phyloP scores from a whole-genome alignment of 2,797 vertebrate genomes.

The Hypotaenidia okinawae region DNA sequence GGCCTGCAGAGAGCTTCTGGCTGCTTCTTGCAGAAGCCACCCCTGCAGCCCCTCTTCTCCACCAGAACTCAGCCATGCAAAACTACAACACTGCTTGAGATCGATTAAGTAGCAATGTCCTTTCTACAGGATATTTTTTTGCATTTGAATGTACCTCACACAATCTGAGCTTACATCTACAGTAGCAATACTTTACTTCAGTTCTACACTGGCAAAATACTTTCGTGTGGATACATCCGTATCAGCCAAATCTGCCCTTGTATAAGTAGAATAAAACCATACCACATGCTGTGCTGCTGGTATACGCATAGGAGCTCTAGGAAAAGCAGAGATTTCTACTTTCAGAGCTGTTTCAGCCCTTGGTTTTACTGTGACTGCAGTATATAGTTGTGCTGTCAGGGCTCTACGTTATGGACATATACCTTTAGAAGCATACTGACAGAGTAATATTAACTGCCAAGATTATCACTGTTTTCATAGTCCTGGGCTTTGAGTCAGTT shows the following conservation, averaged over 20 bases:
- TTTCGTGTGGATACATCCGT: not conserved
- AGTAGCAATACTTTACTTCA: not conserved
- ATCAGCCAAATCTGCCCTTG: not conserved
- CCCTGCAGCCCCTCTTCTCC: too few species aligned
- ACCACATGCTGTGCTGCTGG: not conserved
- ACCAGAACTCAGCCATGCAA: too few species aligned
- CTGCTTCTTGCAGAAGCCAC: too few species aligned
- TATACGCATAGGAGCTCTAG: not conserved
- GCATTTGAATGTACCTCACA: not conserved
- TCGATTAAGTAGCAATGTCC: not conserved
- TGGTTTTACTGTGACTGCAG: not conserved
- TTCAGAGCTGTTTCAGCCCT: not conserved
- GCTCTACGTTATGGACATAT: not conserved
- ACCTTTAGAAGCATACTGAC: not conserved
- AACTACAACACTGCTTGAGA: not conserved
- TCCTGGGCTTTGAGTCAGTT: not conserved
- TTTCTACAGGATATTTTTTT: not conserved
- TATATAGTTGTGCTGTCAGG: not conserved
- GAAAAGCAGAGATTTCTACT: not conserved
- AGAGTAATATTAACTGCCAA: not conserved
- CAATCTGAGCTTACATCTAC: not conserved
- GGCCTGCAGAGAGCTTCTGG: too few species aligned
- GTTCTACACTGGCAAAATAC: not conserved
- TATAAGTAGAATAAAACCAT: not conserved
- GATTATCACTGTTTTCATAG: not conserved